A percentile compares a stretch with the other conserved stretches of the same genome.
Conservation (phyloP, 2,797 vertebrate genomes). For the Artibeus lituratus region DNA sequence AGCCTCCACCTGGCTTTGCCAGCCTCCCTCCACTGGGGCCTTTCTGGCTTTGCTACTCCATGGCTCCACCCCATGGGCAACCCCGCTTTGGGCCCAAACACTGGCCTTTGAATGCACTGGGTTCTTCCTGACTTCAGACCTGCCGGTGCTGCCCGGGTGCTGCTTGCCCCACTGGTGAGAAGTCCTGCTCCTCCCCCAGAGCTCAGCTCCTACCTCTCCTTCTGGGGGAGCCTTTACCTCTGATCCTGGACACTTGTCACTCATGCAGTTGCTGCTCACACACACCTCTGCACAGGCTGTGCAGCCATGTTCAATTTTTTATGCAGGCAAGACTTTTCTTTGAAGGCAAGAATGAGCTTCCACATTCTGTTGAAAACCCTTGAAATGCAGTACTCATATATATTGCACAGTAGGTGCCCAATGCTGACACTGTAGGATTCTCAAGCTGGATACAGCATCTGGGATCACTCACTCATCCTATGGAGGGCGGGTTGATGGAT, state of each 20-base stretch:
- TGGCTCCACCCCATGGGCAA: fast-evolving
- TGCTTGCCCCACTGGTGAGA: fast-evolving
- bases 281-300: fast-evolving
- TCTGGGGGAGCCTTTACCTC: neutral
- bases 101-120: fast-evolving
- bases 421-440: neutral
- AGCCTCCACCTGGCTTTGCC: neutral
- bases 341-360: neutral
- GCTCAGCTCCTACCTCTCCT: neutral
- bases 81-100: neutral
- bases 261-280: fast-evolving
- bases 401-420: too few species aligned
- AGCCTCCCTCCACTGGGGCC: too few species aligned
- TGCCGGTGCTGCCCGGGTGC: too few species aligned
- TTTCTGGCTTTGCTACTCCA: neutral
- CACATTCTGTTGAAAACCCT: neutral
- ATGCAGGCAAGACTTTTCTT: neutral
- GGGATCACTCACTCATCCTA: neutral
- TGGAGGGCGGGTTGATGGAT: neutral
- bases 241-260: neutral
- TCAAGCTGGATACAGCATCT: neutral
- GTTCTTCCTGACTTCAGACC: neutral
- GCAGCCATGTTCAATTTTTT: fast-evolving
- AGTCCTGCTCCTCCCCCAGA: too few species aligned
- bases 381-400: fast-evolving